Evolutionary conservation across 2,797 vertebrate genomes (phyloP).

Genomic region (Pantherophis vulpinus): DNA sequence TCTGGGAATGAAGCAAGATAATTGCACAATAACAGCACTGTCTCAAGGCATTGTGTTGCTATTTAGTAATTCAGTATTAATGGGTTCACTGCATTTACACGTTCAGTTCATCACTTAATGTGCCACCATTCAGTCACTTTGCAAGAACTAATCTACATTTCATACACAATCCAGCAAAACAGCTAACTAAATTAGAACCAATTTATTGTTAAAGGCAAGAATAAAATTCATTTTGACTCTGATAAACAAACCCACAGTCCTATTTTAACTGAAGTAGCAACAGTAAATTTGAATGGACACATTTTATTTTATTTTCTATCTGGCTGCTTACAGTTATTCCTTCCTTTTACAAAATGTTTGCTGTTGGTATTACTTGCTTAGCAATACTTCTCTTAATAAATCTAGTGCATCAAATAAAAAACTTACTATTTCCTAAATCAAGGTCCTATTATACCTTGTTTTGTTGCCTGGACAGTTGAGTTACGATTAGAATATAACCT

Average conservation of each 20-base stretch:
- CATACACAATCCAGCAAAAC: background rate
- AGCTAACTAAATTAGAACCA: background rate
- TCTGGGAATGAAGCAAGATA: background rate
- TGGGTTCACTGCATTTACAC: background rate
- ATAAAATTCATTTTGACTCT: background rate
- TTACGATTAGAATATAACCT: slow-evolving; percentile 14
- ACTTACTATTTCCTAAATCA: slow-evolving; percentile 24
- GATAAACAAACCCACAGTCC: background rate
- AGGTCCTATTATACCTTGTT: slow-evolving; percentile 25
- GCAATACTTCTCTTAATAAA: slow-evolving; percentile 2
- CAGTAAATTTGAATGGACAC: background rate
- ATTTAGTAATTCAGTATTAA: background rate
- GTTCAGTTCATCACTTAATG: background rate
- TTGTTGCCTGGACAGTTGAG: slow-evolving; percentile 20
- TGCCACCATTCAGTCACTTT: background rate
- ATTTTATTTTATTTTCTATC: background rate
- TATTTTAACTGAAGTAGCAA: background rate
- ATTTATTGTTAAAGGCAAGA: background rate
- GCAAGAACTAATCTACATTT: background rate
- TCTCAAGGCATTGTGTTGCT: background rate
- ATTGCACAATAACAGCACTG: background rate
- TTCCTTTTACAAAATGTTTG: background rate
- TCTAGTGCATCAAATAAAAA: slow-evolving; percentile 21
- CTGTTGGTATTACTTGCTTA: background rate
- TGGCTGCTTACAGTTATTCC: background rate